Conservation (phyloP, 1,140 invertebrate species). For the Gryon sp. region DNA sequence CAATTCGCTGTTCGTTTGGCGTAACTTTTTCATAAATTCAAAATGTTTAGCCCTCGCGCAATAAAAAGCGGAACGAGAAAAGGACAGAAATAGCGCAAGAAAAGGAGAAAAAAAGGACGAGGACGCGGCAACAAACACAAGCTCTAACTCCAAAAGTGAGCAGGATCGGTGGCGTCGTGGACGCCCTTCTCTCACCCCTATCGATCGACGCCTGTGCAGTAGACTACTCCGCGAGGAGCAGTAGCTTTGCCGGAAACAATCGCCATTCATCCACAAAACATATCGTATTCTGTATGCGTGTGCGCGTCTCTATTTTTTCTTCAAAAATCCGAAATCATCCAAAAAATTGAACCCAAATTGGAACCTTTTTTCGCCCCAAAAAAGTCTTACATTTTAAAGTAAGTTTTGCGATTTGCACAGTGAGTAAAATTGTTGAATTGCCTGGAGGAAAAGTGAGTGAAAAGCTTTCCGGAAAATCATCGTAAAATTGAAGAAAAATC, state of each 20-base stretch:
- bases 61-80: too few relatives aligned
- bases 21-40: too few relatives aligned
- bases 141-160: constrained; percentile 3
- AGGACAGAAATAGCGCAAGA: too few relatives aligned
- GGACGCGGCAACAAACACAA: background rate
- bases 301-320: too few relatives aligned
- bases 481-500: constrained; percentile 2
- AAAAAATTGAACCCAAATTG: too few relatives aligned
- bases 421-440: too few relatives aligned
- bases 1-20: too few relatives aligned
- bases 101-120: background rate
- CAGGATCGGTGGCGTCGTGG: constrained; percentile 43
- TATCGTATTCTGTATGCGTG: constrained; percentile 50
- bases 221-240: constrained; percentile 36
- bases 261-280: constrained; percentile 62
- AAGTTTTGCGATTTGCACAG: too few relatives aligned
- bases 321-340: too few relatives aligned
- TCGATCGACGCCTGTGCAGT: constrained; percentile 66
- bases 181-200: constrained; percentile 63
- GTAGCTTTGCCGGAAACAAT: constrained; percentile 62
- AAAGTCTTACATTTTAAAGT: too few relatives aligned
- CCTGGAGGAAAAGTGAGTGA: constrained; percentile 6
- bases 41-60: too few relatives aligned
- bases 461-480: background rate
- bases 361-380: too few relatives aligned